Evolutionary conservation across 2,888 invertebrate species (phyloP).

Genomic region (Sinelater perroti): DNA sequence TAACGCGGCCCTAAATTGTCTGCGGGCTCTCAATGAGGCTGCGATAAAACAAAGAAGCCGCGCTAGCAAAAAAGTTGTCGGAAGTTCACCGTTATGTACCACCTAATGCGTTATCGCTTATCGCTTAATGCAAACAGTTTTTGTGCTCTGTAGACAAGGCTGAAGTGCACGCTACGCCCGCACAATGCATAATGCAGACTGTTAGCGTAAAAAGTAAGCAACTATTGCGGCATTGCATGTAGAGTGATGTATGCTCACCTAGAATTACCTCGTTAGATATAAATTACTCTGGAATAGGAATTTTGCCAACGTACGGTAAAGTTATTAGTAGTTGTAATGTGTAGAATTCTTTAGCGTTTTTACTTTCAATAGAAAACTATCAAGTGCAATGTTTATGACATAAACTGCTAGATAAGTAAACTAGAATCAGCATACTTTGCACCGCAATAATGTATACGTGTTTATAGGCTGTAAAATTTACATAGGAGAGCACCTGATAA

Average conservation of each 20-base stretch:
- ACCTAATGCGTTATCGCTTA: slow-evolving; percentile 27
- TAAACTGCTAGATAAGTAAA: no score
- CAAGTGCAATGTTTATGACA: no score
- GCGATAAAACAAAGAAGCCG: neutral
- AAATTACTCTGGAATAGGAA: slow-evolving; percentile 2
- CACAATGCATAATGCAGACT: slow-evolving; percentile 28
- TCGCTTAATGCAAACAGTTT: slow-evolving; percentile 35
- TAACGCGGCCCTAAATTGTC: slow-evolving; percentile 7
- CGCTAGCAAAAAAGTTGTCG: slow-evolving; percentile 21
- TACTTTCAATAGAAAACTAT: no score
- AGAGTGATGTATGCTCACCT: slow-evolving; percentile 7
- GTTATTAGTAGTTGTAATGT: no score
- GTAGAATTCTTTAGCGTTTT: no score
- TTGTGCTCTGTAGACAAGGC: slow-evolving; percentile 31
- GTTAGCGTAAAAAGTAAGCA: slow-evolving; percentile 19
- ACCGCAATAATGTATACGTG: no score
- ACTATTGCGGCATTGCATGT: slow-evolving; percentile 28
- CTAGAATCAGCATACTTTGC: no score
- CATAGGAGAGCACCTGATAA: no score
- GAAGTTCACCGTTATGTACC: slow-evolving; percentile 28
- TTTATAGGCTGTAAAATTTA: no score
- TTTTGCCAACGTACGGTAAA: slow-evolving; percentile 1
- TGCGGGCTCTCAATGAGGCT: neutral
- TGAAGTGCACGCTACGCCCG: slow-evolving; percentile 34
- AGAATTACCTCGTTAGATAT: slow-evolving; percentile 4